Conservation (phyloP, 2,797 vertebrate genomes). For the Falco peregrinus region DNA sequence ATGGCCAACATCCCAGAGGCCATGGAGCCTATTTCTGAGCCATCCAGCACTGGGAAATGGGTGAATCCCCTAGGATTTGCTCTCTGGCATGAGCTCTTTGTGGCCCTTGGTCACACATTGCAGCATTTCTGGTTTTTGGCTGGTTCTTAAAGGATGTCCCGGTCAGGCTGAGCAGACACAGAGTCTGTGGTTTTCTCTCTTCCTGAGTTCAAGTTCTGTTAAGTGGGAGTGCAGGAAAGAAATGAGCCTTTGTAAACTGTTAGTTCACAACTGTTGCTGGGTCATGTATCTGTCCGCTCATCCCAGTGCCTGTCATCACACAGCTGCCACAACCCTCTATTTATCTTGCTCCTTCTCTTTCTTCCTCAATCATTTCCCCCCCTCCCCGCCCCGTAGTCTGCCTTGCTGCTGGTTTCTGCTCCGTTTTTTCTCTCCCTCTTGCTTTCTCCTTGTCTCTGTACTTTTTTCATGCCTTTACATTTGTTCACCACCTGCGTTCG, state of each 20-base stretch:
- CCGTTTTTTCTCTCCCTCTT: neutral
- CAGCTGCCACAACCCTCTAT: neutral
- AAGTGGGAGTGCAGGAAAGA: conserved; percentile 32
- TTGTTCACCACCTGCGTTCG: neutral
- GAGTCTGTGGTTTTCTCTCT: conserved; percentile 67
- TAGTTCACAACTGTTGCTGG: conserved; percentile 30
- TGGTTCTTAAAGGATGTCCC: conserved; percentile 34
- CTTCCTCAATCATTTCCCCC: neutral
- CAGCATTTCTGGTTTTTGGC: neutral
- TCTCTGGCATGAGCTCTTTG: neutral
- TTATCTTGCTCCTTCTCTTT: conserved; percentile 15
- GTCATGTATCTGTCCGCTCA: neutral
- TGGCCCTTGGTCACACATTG: neutral
- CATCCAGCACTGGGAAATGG: neutral
- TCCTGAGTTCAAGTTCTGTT: conserved; percentile 52
- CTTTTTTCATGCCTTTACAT: neutral
- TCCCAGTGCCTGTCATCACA: conserved; percentile 11
- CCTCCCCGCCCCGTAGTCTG: neutral
- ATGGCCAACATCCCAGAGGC: neutral
- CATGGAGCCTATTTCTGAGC: neutral
- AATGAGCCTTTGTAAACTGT: conserved; percentile 41
- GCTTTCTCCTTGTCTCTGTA: neutral
- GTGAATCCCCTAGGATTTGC: neutral
- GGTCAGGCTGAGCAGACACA: conserved; percentile 33
- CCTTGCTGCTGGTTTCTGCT: neutral